phyloP scores from a whole-genome alignment of 2,888 invertebrate genomes.

The Gordius sp. region DNA sequence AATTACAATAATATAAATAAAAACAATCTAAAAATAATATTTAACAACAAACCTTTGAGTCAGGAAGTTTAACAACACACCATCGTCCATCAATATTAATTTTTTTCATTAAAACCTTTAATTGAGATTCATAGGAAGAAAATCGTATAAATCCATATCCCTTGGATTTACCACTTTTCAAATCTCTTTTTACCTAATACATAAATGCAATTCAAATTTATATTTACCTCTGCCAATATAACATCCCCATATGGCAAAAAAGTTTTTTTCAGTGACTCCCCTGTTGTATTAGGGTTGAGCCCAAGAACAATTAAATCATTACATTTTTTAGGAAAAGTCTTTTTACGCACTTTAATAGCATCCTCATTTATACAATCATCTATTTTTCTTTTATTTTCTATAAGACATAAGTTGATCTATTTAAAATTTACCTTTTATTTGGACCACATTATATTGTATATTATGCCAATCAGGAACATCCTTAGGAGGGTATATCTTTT shows the following conservation, averaged over 20 bases:
- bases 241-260: constrained; percentile 92
- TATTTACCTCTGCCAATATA: constrained; percentile 61
- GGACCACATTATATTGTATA: not conserved
- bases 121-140: constrained; percentile 73
- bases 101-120: constrained; percentile 66
- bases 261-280: constrained; percentile 74
- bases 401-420: not conserved
- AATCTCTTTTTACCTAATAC: constrained; percentile 53
- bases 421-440: constrained; percentile 11
- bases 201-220: not conserved
- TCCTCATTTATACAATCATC: constrained; percentile 8
- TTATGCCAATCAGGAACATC: not conserved
- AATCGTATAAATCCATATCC: constrained; percentile 95
- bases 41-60: constrained; percentile 55
- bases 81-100: constrained; percentile 89
- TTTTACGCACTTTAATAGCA: not conserved
- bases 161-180: constrained; percentile 62
- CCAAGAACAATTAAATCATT: constrained; percentile 91
- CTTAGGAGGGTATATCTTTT: not conserved
- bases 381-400: constrained; percentile 14
- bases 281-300: constrained; percentile 82
- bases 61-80: constrained; percentile 94
- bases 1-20: not conserved
- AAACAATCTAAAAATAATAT: constrained; percentile 3
- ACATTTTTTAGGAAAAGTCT: constrained; percentile 35